Evolutionary conservation across 2,113 vertebrate species (phyloP), one percentile per base, ranked within the genome.

Genomic region (Indicator indicator): DNA sequence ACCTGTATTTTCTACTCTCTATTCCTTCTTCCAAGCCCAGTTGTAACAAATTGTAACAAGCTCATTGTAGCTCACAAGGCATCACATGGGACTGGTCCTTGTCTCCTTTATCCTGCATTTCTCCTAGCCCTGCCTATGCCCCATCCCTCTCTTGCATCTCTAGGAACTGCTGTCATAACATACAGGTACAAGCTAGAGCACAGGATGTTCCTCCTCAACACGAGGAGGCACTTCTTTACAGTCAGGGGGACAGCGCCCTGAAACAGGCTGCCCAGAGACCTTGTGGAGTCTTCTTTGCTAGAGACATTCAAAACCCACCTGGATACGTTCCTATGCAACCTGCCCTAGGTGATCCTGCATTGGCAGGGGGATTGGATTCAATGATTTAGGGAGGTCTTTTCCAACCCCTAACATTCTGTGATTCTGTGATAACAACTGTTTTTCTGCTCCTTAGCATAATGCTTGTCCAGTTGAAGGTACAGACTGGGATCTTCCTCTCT

Each of bases 31-130:
- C 32, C 24, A 80, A 83, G 40, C 13, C 54, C 36, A 76, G n/a
- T 42, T 42, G 42, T 26, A 77, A 6, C 70, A 70, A 78, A 36
- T n/a, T 85, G 40, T 36, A 20, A 16, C 5, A 11, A 64, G 21
- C 50, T 42, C 19, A 30, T 32, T 74, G 28, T 26, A 77, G 16
- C 12, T 56, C 19, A 52, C 21, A 46, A 77, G 56, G 55, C 82
- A 63, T 11, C 0, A 0, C 5, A 4, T 6, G 9, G 63, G 19
- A 63, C 27, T 36, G 6, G 15, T 30, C 38, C 11, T 84, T 77
- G 21, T 87, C 15, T 48, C 11, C 3, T 68, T 81, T 75, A 50
- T 84, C 21, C 4, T 33, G 5, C 28, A 36, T 82, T 16, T 60
- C 15, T 68, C 28, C 11, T 55, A 55, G 17, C 27, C 48, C 33